Conservation (phyloP, 1,140 invertebrate species). For the Drosophila persimilis region DNA sequence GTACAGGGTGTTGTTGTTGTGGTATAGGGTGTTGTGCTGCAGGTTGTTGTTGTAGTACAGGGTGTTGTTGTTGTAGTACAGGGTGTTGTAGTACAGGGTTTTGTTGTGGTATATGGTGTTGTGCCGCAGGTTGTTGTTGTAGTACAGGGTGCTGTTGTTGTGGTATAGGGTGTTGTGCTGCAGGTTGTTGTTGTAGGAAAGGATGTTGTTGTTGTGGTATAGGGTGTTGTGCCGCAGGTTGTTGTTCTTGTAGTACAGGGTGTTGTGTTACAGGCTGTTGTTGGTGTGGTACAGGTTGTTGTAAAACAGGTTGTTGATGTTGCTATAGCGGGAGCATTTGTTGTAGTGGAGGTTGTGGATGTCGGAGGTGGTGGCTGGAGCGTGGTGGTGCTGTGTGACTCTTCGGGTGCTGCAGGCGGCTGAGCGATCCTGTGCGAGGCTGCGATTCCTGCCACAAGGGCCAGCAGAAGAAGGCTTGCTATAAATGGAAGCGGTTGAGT, state of each 20-base stretch:
- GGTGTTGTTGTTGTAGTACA: too few relatives aligned
- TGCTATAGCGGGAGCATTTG: background rate
- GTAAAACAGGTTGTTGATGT: background rate
- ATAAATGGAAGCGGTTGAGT: conserved; percentile 7
- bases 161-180: too few relatives aligned
- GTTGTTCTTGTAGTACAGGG: background rate
- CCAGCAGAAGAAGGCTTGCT: conserved; percentile 51
- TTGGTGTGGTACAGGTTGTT: background rate
- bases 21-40: too few relatives aligned
- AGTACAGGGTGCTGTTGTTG: conserved; percentile 5
- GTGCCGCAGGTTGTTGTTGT: conserved; percentile 8
- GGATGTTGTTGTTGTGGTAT: too few relatives aligned
- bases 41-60: background rate
- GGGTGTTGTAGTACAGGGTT: conserved; percentile 4
- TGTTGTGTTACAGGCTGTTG: background rate
- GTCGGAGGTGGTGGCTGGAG: conserved; percentile 6
- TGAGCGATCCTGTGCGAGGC: conserved; percentile 21
- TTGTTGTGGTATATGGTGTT: background rate
- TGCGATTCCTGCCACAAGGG: conserved; percentile 34
- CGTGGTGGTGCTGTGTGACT: conserved; percentile 21
- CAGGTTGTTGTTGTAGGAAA: background rate
- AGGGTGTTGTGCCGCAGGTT: conserved; percentile 2
- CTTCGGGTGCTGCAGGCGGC: conserved; percentile 1
- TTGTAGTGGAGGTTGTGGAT: background rate
- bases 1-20: background rate